phyloP scores from a whole-genome alignment of 2,797 vertebrate genomes.

The Phalloptychus januarius region DNA sequence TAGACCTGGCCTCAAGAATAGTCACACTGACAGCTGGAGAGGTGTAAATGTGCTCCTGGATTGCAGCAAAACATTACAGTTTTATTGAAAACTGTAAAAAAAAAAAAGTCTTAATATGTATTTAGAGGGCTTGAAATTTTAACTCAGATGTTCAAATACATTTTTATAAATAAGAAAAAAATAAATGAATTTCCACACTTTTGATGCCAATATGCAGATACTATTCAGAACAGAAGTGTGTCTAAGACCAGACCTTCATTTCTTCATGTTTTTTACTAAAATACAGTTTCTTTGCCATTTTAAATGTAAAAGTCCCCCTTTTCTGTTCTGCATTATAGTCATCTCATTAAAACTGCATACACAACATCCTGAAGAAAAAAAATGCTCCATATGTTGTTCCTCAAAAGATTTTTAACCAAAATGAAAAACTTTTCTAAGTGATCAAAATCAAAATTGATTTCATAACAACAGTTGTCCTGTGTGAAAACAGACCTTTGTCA shows the following conservation, averaged over 20 bases:
- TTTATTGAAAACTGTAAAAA: no score
- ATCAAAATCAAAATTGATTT: constrained; percentile 1
- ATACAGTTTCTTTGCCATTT: constrained; percentile 16
- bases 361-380: constrained; percentile 29
- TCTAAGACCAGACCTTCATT: background rate
- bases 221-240: background rate
- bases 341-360: constrained; percentile 33
- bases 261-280: background rate
- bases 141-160: background rate
- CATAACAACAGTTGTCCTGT: constrained; percentile 25
- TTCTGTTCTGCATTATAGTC: background rate
- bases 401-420: no score
- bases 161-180: background rate
- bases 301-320: constrained; percentile 10
- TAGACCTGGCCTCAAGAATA: no score
- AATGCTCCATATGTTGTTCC: constrained; percentile 35
- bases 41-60: no score
- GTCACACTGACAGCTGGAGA: no score
- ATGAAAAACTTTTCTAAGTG: constrained; percentile 29
- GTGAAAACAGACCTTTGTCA: constrained; percentile 3
- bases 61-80: no score
- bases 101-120: no score
- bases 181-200: background rate
- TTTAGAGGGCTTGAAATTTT: no score
- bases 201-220: background rate